Evolutionary conservation across 2,888 invertebrate species (phyloP), one percentile per base, ranked within the genome.

Genomic region (Agonum fuliginosum): DNA sequence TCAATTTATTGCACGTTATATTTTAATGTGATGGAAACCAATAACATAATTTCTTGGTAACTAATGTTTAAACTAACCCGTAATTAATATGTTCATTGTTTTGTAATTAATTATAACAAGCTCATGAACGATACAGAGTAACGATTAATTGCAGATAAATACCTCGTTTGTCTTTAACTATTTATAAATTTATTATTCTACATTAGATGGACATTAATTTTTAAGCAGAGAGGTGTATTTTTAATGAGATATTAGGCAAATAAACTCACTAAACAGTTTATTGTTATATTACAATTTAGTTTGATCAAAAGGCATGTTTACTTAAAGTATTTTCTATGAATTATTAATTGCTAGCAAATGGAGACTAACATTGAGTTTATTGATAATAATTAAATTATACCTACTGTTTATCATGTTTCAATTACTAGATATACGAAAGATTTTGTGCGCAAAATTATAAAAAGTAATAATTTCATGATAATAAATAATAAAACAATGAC

Each of bases 21-120:
- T 67, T 67, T 70, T 46, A 46, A 70, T 46, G 70, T 14, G 41
- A 46, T 41, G 20, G 24, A 27, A 70, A 17, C 70, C 70, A 46
- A 70, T 70, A 70, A 70, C 22, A 70, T 70, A 46, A 70, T 70
- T 70, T 70, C 27, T 27, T 70, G 22, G 24, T 70, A 70, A 46
- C 41, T 67, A 37, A 67, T 67, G 24, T 46, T 70, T 46, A 27
- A 48, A 70, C 24, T 70, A 48, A 70, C 46, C 48, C 6, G 10
- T 46, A 70, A 70, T 70, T 70, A 70, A 19, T 24, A 27, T 46
- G 70, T 70, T 70, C 46, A 24, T 46, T 70, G 27, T 70, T 46
- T 46, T 22, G 27, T 46, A 46, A 70, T 70, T 46, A 46, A 69
- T 43, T 22, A 62, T 62, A 17, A 46, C 46, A 20, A 54, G 24